Base-by-base conservation (phyloP, 1,140 invertebrate species). In the Pseudomyrmex pallidus region DNA sequence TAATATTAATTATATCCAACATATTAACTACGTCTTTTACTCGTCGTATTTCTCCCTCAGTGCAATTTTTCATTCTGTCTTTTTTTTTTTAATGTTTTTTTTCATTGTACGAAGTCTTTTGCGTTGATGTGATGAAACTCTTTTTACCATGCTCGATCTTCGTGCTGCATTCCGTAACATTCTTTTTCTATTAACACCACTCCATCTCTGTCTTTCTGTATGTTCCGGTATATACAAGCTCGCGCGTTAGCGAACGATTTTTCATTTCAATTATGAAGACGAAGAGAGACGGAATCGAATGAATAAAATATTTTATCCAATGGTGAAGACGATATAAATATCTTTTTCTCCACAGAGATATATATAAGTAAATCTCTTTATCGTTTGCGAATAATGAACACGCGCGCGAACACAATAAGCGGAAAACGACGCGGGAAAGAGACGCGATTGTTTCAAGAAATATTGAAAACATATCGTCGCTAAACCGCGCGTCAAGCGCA, bases 371-470 rank as follows among this genome's bases (percentile, higher is more conserved):
- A 7, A 5, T 68, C 0, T 4, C 15, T 13, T 20, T 0, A 10
- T 13, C 13, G 1, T 64, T 15, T 10, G 67, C 17, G 54, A 70
- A 78, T 78, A 78, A 70, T 25, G 10, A 48, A 59, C 46, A 12
- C 15, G 44, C 8, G 48, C 15, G 22, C 15, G n/a, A 56, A 1
- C 25, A 9, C 12, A 15, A n/a, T 57, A 44, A 59, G 54, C 48
- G 44, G 22, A 64, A 22, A 17, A 13, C 44, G 54, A 35, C 35
- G 35, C 25, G 54, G 9, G 52, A 57, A 35, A 57, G 13, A 10
- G 50, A 12, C 12, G 50, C 66, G 22, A 72, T 72, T 80, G 76
- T 80, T 35, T 70, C 15, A 59, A 72, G 54, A 80, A 80, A 80
- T 70, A 80, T 80, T 70, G 20, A 59, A 70, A 70, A 61, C 12